Conservation (phyloP, 2,113 vertebrate species). For the Cygnus atratus region DNA sequence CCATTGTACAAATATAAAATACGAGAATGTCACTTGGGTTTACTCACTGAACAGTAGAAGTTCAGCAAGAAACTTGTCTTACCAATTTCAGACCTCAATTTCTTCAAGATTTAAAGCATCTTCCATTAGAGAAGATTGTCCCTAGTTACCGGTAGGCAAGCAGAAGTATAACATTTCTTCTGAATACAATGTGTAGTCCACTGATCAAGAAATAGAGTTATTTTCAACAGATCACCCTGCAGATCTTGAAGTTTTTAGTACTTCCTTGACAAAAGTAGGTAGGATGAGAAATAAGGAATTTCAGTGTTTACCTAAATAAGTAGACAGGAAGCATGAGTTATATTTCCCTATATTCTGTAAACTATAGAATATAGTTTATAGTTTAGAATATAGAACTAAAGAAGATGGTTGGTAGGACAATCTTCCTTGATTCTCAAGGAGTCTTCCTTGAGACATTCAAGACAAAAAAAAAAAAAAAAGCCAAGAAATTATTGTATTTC, state of each 20-base stretch:
- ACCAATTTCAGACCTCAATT: not conserved
- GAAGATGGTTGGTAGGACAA: not conserved
- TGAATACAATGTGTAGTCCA: not conserved
- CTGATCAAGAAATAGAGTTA: not conserved
- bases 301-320: not conserved
- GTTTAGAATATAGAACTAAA: no score
- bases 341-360: not conserved
- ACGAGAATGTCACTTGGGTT: not conserved
- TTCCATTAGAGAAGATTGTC: not conserved
- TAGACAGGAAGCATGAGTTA: not conserved
- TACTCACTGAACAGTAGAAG: not conserved
- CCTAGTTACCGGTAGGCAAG: not conserved
- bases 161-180: not conserved
- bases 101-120: not conserved
- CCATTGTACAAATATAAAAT: not conserved
- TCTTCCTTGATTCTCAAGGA: no score
- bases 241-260: not conserved
- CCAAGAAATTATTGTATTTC: not conserved
- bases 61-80: not conserved
- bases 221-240: not conserved
- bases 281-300: not conserved
- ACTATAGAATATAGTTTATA: no score
- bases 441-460: not conserved
- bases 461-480: not conserved
- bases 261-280: not conserved